A percentile compares a stretch with the other conserved stretches of the same genome.
Evolutionary conservation across 2,888 invertebrate genomes (phyloP).

Genomic region (Philaethria dido): DNA sequence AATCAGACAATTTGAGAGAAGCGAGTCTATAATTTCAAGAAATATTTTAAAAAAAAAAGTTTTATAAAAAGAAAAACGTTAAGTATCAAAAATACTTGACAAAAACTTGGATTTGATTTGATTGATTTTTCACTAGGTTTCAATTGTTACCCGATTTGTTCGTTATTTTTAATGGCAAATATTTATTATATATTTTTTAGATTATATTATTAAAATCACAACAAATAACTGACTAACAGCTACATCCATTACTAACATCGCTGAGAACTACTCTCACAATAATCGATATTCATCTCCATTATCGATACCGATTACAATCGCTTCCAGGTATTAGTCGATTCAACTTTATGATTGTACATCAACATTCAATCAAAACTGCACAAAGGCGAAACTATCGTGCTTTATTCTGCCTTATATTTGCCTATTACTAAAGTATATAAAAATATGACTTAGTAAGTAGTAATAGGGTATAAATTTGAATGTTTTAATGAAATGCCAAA

Average conservation of each 20-base stretch:
- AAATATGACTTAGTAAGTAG: not conserved
- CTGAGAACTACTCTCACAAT: conserved; percentile 18
- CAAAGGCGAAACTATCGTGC: conserved; percentile 54
- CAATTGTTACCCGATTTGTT: too few species aligned
- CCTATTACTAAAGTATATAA: not conserved
- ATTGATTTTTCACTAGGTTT: too few species aligned
- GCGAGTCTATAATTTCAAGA: too few species aligned
- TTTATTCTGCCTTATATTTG: conserved; percentile 29
- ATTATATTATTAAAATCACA: not conserved
- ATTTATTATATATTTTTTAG: not conserved
- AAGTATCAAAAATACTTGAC: too few species aligned
- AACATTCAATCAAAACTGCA: conserved; percentile 73
- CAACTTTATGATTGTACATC: conserved; percentile 71
- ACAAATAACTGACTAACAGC: not conserved
- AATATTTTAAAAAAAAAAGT: too few species aligned
- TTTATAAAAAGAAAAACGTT: too few species aligned
- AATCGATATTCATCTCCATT: conserved; percentile 33
- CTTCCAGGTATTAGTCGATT: conserved; percentile 41
- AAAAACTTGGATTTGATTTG: too few species aligned
- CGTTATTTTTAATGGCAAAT: too few species aligned
- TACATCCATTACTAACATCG: not conserved
- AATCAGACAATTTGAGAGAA: too few species aligned
- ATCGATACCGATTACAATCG: conserved; percentile 35
- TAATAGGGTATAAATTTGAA: conserved; percentile 16
- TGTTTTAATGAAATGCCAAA: not conserved